Evolutionary conservation across 2,888 invertebrate species (phyloP).

Genomic region (Stomorhina lunata): DNA sequence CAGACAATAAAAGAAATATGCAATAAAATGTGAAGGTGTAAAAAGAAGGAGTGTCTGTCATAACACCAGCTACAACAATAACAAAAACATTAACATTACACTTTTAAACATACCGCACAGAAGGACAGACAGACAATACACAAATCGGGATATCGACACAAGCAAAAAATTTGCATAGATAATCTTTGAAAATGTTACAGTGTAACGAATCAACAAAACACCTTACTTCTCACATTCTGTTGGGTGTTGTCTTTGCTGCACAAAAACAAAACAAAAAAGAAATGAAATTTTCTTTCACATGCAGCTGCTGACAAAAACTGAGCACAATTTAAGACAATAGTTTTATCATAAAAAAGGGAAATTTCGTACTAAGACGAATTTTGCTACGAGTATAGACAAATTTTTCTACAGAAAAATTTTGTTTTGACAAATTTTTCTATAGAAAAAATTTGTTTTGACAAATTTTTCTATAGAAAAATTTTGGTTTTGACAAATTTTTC

Average conservation of each 20-base stretch:
- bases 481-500: no score
- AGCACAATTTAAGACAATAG: neutral
- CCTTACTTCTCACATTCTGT: neutral
- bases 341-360: neutral
- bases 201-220: slow-evolving; percentile 15
- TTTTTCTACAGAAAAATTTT: no score
- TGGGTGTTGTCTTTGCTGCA: neutral
- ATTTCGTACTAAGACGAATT: no score
- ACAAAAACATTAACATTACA: slow-evolving; percentile 20
- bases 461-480: no score
- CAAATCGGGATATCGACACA: neutral
- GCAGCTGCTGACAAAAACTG: slow-evolving; percentile 11
- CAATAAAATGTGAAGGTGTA: slow-evolving; percentile 21
- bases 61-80: slow-evolving; percentile 11
- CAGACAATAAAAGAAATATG: slow-evolving; percentile 1
- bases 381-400: no score
- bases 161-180: slow-evolving; percentile 27
- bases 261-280: neutral
- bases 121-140: neutral
- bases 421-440: no score
- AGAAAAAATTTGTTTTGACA: no score
- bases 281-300: neutral
- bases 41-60: slow-evolving; percentile 41
- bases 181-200: neutral
- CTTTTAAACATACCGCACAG: neutral